Percentiles rank a stretch among this genome's conserved stretches.
Conservation (phyloP, 2,113 vertebrate genomes). For the Bothrops jararaca region DNA sequence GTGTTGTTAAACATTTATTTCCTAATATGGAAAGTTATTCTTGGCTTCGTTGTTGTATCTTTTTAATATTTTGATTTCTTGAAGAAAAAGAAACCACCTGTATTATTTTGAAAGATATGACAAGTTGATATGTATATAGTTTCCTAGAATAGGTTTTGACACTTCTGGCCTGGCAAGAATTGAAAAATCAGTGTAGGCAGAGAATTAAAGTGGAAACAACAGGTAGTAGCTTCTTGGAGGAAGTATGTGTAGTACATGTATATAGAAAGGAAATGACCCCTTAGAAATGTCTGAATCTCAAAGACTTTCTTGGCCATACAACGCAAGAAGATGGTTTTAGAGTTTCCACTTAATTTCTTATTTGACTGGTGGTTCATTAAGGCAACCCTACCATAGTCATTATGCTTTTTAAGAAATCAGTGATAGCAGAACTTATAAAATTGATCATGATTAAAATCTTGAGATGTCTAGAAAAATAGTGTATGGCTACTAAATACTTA, state of each 20-base stretch:
- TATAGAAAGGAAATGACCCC: background rate
- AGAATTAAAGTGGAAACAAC: background rate
- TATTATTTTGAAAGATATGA: constrained; percentile 42
- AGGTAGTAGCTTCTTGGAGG: background rate
- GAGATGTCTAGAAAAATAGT: background rate
- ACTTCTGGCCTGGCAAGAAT: background rate
- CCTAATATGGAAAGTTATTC: constrained; percentile 61
- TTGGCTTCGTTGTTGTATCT: constrained; percentile 57
- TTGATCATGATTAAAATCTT: background rate
- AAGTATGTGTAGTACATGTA: background rate
- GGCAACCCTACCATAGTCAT: background rate
- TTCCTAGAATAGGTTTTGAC: constrained; percentile 15
- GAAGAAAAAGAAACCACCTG: constrained; percentile 15
- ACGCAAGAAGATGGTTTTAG: background rate
- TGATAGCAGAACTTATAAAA: background rate
- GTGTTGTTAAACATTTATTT: constrained; percentile 47
- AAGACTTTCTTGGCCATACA: background rate
- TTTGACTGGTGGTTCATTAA: background rate
- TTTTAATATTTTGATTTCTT: constrained; percentile 56
- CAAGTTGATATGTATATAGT: constrained; percentile 1
- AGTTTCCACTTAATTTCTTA: constrained; percentile 13
- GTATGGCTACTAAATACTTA: background rate
- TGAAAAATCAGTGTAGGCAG: background rate
- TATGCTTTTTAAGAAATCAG: background rate
- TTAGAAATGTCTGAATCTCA: background rate